Conservation (phyloP, 92 coral and sea anemone species). For the Desmophyllum pertusum region DNA sequence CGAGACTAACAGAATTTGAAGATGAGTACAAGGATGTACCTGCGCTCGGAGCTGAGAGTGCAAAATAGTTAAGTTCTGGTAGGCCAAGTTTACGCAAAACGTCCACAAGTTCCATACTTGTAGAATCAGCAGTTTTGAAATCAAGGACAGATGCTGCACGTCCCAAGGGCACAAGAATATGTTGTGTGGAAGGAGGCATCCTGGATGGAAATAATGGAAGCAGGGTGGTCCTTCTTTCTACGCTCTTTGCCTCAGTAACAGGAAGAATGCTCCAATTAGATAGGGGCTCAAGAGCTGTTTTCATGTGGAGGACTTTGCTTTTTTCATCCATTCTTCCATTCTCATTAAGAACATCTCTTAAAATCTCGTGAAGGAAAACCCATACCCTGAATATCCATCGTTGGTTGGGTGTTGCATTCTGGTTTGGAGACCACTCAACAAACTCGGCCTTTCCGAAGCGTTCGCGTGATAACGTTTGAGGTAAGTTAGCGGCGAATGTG, state of each 20-base stretch:
- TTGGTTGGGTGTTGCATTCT: conserved; percentile 3
- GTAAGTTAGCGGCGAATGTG: conserved; percentile 19
- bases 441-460: neutral
- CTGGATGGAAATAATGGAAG: neutral
- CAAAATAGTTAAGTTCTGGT: conserved; percentile 30
- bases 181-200: neutral
- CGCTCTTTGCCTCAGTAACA: conserved; percentile 10
- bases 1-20: neutral
- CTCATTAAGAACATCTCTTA: neutral
- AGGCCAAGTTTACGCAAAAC: conserved; percentile 21
- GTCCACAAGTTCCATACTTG: neutral
- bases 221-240: neutral
- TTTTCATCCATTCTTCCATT: neutral
- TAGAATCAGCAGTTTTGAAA: neutral
- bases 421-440: conserved; percentile 11
- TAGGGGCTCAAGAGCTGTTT: conserved; percentile 34
- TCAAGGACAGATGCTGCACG: conserved; percentile 38
- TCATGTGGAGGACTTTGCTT: conserved; percentile 15
- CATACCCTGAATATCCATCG: conserved; percentile 34
- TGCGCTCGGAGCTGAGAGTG: neutral
- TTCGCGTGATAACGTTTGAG: neutral
- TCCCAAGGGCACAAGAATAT: conserved; percentile 52
- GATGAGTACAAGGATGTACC: neutral
- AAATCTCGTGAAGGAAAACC: neutral
- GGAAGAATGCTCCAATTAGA: conserved; percentile 72